These are phyloP conservation scores for Eristalis pertinax DNA, from an alignment of 2,888 invertebrate species.

Conservation along the genomic window DNA sequence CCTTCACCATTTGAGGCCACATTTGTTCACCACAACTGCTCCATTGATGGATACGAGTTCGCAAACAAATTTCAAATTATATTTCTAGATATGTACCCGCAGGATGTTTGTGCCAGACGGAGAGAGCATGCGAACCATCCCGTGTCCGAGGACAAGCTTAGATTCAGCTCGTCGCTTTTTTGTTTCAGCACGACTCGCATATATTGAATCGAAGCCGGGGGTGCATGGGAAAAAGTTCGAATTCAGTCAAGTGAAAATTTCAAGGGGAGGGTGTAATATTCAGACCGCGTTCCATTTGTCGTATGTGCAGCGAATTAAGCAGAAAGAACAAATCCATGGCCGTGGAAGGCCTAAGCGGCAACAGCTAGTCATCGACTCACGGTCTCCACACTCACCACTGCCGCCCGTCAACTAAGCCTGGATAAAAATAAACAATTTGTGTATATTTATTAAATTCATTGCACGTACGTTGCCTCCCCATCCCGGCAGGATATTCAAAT, in stretches of 20 bases:
- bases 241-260: conserved; percentile 59
- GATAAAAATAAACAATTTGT: conserved; percentile 72
- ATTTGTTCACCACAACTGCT: background rate
- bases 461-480: conserved; percentile 60
- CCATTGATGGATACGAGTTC: background rate
- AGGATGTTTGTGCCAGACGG: background rate
- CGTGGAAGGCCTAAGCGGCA: conserved; percentile 54
- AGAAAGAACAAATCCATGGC: conserved; percentile 38
- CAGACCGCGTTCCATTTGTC: conserved; percentile 64
- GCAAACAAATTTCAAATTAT: too few relatives aligned
- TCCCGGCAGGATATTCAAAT: conserved; percentile 66
- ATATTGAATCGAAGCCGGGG: conserved; percentile 48
- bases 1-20: background rate
- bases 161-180: conserved; percentile 15
- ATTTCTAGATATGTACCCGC: background rate
- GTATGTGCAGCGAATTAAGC: conserved; percentile 70
- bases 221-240: conserved; percentile 36
- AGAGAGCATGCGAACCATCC: background rate
- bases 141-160: conserved; percentile 23
- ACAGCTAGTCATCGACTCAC: conserved; percentile 65
- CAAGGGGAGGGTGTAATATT: conserved; percentile 47
- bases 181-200: conserved; percentile 34
- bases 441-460: conserved; percentile 71
- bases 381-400: conserved; percentile 47
- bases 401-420: conserved; percentile 66